Base-by-base conservation (phyloP, 2,888 invertebrate species). In the Drosophila colorata region DNA sequence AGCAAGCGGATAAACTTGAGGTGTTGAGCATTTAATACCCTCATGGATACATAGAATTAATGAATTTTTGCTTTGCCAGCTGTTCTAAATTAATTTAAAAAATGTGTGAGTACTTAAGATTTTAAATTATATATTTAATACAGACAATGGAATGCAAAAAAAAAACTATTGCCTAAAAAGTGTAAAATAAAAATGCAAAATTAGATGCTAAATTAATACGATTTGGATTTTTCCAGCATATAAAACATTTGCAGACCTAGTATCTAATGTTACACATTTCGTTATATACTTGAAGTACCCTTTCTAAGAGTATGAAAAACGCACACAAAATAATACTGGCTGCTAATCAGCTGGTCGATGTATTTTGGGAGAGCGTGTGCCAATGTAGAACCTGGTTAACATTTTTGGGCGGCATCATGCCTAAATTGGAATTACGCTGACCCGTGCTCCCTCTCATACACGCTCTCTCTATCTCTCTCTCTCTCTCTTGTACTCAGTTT, bases 381-480 rank as follows among this genome's bases (percentile, higher is more conserved):
- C 70, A 47, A 41, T 2, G 7, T 46, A 28, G 43, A 63, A 66
- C 52, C 56, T 60, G 65, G 51, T 16, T 37, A 67, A 47, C 16
- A 67, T 65, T 61, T 68, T 23, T 35, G 33, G 46, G 53, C 33
- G 68, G 69, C 79, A 82, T 86, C 87, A 86, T 82, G 80, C 75
- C 82, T 80, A 78, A 87, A 87, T 85, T 87, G 78, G 86, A 66
- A 55, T 63, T 74, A 23, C 69, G 40, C 57, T 28, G 8, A n/a
- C 23, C 49, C 13, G 28, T n/a, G 16, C 25, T 38, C 38, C 46
- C n/a, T 20, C 18, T 7, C 35, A 33, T 25, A 25, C 37, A n/a
- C 37, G 2, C 37, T 14, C 18, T 13, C 23, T 9, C 31, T 8
- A 4, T 16, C 33, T 25, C 25, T 23, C 8, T 7, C 6, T 0